phyloP scores from a whole-genome alignment of 1,140 invertebrate genomes.

The Drosophila pruinosa region DNA sequence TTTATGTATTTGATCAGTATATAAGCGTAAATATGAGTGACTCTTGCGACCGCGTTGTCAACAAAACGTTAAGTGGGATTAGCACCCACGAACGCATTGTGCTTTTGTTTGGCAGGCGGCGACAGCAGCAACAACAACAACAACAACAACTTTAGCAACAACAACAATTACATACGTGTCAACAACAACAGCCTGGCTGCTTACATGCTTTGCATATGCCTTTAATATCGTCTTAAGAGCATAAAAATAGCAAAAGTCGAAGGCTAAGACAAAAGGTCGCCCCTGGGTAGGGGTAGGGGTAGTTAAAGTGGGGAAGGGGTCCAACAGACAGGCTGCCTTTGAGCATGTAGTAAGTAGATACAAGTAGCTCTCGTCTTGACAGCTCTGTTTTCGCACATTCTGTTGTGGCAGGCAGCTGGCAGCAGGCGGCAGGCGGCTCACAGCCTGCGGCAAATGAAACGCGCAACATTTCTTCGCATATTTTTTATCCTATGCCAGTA shows the following conservation, averaged over 20 bases:
- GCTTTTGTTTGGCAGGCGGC: slow-evolving; percentile 9
- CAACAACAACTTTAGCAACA: slow-evolving; percentile 29
- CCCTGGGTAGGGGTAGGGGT: not conserved
- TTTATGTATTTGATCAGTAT: slow-evolving; percentile 40
- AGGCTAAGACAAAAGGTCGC: slow-evolving; percentile 48
- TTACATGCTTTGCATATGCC: slow-evolving; percentile 70
- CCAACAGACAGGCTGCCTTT: slow-evolving; percentile 16
- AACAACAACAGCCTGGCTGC: slow-evolving; percentile 33
- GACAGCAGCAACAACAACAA: not conserved
- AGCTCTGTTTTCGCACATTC: slow-evolving; percentile 61
- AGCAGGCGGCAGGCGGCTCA: not conserved
- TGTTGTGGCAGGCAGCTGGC: slow-evolving; percentile 1
- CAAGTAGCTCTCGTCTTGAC: slow-evolving; percentile 67
- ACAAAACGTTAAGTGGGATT: slow-evolving; percentile 72
- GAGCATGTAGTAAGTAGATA: slow-evolving; percentile 41
- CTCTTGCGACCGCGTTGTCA: slow-evolving; percentile 55
- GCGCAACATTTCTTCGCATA: slow-evolving; percentile 43
- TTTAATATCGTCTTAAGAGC: slow-evolving; percentile 72
- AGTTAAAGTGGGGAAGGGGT: not conserved
- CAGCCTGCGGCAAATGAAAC: slow-evolving; percentile 22
- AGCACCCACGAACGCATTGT: slow-evolving; percentile 53
- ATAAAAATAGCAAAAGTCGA: slow-evolving; percentile 75
- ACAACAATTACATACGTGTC: slow-evolving; percentile 41
- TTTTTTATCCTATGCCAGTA: not conserved
- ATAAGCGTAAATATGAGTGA: slow-evolving; percentile 25